Evolutionary conservation across 2,113 vertebrate genomes (phyloP).

Genomic region (Syrrhaptes paradoxus): DNA sequence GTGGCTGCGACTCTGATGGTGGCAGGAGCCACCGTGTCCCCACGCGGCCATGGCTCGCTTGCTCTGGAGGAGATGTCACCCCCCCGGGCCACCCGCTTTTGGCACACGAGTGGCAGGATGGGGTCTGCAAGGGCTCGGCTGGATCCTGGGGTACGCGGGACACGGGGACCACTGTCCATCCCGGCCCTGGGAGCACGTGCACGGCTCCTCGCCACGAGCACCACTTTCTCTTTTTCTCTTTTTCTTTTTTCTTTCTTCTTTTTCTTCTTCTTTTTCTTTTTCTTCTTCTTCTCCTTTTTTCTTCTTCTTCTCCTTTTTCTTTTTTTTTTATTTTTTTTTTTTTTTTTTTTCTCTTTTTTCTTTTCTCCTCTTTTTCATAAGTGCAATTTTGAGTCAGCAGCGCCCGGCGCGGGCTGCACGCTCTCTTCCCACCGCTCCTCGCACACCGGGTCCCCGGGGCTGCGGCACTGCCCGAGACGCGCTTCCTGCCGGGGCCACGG

Average conservation of each 20-base stretch:
- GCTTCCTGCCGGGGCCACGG: no score
- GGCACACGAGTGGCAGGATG: accelerated
- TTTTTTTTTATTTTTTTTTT: background rate
- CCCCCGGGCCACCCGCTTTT: accelerated
- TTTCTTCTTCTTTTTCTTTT: no score
- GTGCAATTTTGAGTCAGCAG: no score
- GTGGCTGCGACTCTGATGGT: background rate
- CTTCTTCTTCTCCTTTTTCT: no score
- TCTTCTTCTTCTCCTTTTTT: background rate
- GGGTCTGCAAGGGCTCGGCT: background rate
- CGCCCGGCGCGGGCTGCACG: no score
- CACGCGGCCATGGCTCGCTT: accelerated
- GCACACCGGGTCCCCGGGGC: no score
- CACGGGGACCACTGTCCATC: accelerated
- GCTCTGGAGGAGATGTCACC: accelerated
- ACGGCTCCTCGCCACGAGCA: accelerated
- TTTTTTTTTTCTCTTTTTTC: background rate
- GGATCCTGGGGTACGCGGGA: accelerated
- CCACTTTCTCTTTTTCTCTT: background rate
- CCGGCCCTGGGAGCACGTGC: background rate
- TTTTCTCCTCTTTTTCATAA: no score
- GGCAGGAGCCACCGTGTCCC: background rate
- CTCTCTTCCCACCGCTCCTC: no score
- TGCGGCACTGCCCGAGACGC: no score
- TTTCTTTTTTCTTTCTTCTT: no score